Evolutionary conservation across 2,888 invertebrate genomes (phyloP).

Genomic region (Stenichneumon culpator): DNA sequence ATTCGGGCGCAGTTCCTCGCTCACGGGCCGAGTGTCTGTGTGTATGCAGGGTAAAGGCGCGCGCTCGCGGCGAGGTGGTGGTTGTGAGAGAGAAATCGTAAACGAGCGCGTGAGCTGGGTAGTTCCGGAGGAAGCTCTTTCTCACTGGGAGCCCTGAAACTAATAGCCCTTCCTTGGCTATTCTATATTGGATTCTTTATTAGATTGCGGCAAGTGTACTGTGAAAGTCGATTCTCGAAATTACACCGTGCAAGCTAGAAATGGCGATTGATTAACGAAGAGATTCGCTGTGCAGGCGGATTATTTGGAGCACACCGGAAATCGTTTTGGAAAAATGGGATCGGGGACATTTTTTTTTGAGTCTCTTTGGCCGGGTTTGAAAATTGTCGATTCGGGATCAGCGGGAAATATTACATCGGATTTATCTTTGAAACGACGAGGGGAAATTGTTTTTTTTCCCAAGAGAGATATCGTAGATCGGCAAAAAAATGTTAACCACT

Average conservation of each 20-base stretch:
- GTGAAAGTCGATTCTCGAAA: background rate
- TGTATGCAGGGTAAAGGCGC: background rate
- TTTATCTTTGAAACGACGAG: too few relatives aligned
- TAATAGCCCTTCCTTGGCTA: slow-evolving; percentile 46
- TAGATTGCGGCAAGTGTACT: slow-evolving; percentile 41
- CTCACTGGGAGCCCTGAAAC: slow-evolving; percentile 55
- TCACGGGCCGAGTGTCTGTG: background rate
- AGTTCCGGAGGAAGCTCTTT: slow-evolving; percentile 58
- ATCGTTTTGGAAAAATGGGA: background rate
- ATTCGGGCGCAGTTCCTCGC: slow-evolving; percentile 74
- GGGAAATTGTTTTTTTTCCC: too few relatives aligned
- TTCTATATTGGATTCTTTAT: slow-evolving; percentile 56
- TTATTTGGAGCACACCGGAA: background rate
- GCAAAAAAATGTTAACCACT: too few relatives aligned
- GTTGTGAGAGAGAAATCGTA: slow-evolving; percentile 61
- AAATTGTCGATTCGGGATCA: too few relatives aligned
- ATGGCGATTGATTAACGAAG: background rate
- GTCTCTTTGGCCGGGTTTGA: too few relatives aligned
- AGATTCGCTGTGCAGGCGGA: background rate
- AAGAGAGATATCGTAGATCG: too few relatives aligned
- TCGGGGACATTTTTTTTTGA: too few relatives aligned
- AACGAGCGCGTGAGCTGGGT: slow-evolving; percentile 47
- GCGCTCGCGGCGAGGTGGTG: background rate
- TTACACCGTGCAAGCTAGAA: background rate
- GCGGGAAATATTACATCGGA: too few relatives aligned